A percentile compares a stretch with the other conserved stretches of the same genome.
Conservation (phyloP, 2,888 invertebrate genomes). For the Diloba caeruleocephala region DNA sequence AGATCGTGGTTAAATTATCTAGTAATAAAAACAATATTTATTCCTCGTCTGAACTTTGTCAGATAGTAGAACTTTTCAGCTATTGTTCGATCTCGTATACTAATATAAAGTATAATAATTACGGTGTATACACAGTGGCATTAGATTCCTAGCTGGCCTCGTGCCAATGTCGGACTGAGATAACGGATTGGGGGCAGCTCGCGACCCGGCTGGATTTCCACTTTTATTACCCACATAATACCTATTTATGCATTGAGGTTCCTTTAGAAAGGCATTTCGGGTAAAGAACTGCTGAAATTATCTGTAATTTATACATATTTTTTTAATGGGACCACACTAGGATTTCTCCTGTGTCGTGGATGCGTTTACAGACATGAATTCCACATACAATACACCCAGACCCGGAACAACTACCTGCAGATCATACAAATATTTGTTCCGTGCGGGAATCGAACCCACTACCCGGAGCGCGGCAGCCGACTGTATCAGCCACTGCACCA, state of each 20-base stretch:
- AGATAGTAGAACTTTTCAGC: slow-evolving; percentile 6
- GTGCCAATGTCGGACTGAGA: slow-evolving; percentile 61
- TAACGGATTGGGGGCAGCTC: slow-evolving; percentile 64
- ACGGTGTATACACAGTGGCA: slow-evolving; percentile 21
- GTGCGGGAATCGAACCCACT: too few relatives aligned
- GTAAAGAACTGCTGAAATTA: slow-evolving; percentile 5
- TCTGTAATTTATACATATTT: background rate
- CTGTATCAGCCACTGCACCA: too few relatives aligned
- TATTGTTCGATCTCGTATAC: slow-evolving; percentile 30
- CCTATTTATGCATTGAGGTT: slow-evolving; percentile 38
- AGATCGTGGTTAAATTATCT: too few relatives aligned
- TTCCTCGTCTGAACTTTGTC: too few relatives aligned
- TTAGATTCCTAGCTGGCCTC: slow-evolving; percentile 44
- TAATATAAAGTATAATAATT: slow-evolving; percentile 33
- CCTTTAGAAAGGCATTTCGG: slow-evolving; percentile 24
- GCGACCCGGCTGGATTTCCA: slow-evolving; percentile 45
- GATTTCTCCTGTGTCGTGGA: too few relatives aligned
- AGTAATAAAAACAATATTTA: too few relatives aligned
- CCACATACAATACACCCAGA: too few relatives aligned
- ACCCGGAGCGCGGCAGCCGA: too few relatives aligned
- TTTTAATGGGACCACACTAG: too few relatives aligned
- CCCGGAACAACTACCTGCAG: too few relatives aligned
- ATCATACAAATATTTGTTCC: too few relatives aligned
- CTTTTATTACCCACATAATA: slow-evolving; percentile 42
- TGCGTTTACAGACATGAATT: too few relatives aligned